Evolutionary conservation across 2,797 vertebrate genomes (phyloP), one percentile per base, ranked within the genome.

Genomic region (Microchirus variegatus): DNA sequence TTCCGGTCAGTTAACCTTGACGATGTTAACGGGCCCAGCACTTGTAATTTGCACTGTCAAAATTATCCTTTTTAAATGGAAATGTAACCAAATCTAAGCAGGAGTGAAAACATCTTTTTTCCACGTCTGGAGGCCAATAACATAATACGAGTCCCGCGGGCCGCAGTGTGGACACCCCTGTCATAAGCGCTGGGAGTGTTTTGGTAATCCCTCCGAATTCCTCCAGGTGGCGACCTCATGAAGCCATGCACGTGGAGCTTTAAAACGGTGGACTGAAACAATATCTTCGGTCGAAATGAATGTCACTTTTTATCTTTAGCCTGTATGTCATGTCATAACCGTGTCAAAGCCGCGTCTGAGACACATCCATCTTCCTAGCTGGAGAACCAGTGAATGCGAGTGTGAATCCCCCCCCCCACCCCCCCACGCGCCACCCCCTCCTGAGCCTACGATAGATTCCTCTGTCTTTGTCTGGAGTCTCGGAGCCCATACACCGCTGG

Each of bases 321-420:
- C 60, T 67, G 51, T 56, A 41, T 70, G 67, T 80, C 72, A 57
- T 65, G 62, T 56, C 44, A 63, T 56, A 67, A 31, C 52, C 59
- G 66, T 68, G 51, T 81, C 73, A 67, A 16, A 78, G 69, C 43
- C 68, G 5, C 51, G 58, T 26, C 56, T 67, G 56, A 73, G 73
- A 71, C 67, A 74, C 59, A 80, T 78, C 63, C 53, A 35, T 59
- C 65, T 53, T 65, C 80, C 68, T 75, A 71, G 56, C 67, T 77
- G 81, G 79, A 75, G 66, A 85, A 75, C 15, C 67, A 73, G 70
- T 68, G 59, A 45, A 43, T 46, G 47, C 67, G 59, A 45, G 46
- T 46, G 47, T 44, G 62, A 75, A 74, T 79, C 64, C 59, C 65
- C 64, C 59, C 61, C 13, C 16, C 36, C 73, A 78, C 64, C 59